These are phyloP conservation scores for Pyralis farinalis DNA, from an alignment of 2,888 invertebrate genomes.

Conservation along the genomic window DNA sequence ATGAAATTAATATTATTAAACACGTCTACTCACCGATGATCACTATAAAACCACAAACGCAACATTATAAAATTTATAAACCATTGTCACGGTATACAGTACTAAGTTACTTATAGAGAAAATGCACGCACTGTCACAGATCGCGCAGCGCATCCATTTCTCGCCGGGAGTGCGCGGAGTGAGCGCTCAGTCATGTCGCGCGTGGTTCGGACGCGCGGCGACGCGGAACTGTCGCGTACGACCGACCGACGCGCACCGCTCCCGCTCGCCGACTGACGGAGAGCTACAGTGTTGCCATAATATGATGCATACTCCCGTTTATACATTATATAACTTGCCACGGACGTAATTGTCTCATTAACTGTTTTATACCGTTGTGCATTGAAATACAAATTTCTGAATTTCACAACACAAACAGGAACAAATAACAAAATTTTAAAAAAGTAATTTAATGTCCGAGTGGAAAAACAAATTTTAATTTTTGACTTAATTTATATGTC, in stretches of 20 bases:
- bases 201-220: slow-evolving; percentile 31
- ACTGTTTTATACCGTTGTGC: too few relatives aligned
- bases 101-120: slow-evolving; percentile 7
- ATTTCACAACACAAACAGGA: too few relatives aligned
- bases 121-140: slow-evolving; percentile 57
- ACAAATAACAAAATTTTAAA: too few relatives aligned
- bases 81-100: slow-evolving; percentile 29
- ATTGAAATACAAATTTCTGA: too few relatives aligned
- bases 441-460: too few relatives aligned
- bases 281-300: slow-evolving; percentile 38
- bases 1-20: too few relatives aligned
- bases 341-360: too few relatives aligned
- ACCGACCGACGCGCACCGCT: slow-evolving; percentile 49
- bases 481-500: too few relatives aligned
- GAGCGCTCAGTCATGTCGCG: slow-evolving; percentile 31
- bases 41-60: slow-evolving; percentile 72
- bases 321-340: slow-evolving; percentile 30
- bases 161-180: slow-evolving; percentile 28
- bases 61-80: slow-evolving; percentile 46
- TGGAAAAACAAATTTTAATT: too few relatives aligned
- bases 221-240: slow-evolving; percentile 40
- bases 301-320: slow-evolving; percentile 4
- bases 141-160: slow-evolving; percentile 43
- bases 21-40: slow-evolving; percentile 64
- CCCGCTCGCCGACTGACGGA: slow-evolving; percentile 63